Base-by-base conservation (phyloP, 2,797 vertebrate genomes). In the Microchirus variegatus region DNA sequence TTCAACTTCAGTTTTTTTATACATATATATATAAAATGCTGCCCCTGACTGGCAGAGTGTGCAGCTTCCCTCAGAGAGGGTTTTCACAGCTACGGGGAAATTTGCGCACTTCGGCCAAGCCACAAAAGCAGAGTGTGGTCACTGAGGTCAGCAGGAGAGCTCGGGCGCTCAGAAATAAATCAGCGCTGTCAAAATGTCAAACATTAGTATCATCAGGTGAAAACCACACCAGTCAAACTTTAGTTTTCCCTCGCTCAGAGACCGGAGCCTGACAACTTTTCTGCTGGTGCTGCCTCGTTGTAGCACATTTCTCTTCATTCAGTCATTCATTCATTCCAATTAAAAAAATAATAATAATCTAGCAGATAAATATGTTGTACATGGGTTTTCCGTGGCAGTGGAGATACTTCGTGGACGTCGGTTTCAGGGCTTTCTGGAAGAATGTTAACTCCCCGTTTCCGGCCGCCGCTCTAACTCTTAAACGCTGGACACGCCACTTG, bases 401-500 rank as follows among this genome's bases (percentile, higher is more conserved):
- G 53, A 53, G 68, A 71, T 76, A 67, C 62, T 69, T 40, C 49
- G 77, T 53, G 67, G 79, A 68, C 66, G 61, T 61, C 65, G 72
- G 61, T 58, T 81, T 65, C n/a, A 48, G 53, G 53, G 53, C 84
- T 22, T 85, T 78, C 53, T 57, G 52, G 77, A 77, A 76, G 72
- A 85, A 89, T 84, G 73, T 83, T 88, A 83, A 85, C 85, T 79
- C 74, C 67, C 66, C 41, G 54, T 83, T 90, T 83, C 77, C 80
- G 72, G 81, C 82, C 80, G 69, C 45, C 17, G 55, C 80, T 84
- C 61, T 83, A 81, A 82, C 86, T 88, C 73, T 75, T 70, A 75
- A 78, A 81, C 61, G 54, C 73, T 64, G 81, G 63, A 79, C 36
- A 64, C 70, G 68, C 73, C 70, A 54, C 51, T 54, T 70, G 75